phyloP scores from a whole-genome alignment of 2,888 invertebrate genomes.

The Scrobipalpa costella region DNA sequence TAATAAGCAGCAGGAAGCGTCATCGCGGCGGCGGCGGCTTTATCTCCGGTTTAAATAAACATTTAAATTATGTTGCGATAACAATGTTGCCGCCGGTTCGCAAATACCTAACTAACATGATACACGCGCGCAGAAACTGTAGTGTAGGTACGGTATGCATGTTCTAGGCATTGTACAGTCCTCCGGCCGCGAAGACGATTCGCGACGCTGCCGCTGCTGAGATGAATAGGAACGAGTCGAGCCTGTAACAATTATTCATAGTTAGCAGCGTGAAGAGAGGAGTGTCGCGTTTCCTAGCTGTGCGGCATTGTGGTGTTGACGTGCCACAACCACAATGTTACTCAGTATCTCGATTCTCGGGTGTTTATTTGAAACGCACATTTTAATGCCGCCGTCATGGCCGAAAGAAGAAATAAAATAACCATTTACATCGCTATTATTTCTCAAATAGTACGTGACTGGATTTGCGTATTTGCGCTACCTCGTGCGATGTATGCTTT shows the following conservation, averaged over 20 bases:
- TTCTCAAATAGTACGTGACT: no score
- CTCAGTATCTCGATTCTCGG: no score
- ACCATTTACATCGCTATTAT: no score
- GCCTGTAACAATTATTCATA: background rate
- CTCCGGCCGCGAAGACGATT: background rate
- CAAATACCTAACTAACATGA: conserved; percentile 5
- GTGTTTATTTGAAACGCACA: background rate
- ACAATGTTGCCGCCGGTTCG: background rate
- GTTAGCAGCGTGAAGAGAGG: background rate
- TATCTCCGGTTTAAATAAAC: conserved; percentile 1
- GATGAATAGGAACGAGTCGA: background rate
- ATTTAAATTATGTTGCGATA: background rate
- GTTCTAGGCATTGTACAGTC: background rate
- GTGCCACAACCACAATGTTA: background rate
- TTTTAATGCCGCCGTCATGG: background rate
- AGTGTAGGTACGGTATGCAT: background rate
- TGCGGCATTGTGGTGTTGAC: background rate
- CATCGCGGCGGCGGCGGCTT: background rate
- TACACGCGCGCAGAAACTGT: background rate
- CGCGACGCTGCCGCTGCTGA: background rate
- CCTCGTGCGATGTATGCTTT: background rate
- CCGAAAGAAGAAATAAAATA: no score
- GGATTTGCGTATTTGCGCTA: background rate
- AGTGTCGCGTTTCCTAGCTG: background rate
- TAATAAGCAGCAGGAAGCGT: conserved; percentile 2